Conservation (phyloP, 2,797 vertebrate species). For the Molossus alvarezi region DNA sequence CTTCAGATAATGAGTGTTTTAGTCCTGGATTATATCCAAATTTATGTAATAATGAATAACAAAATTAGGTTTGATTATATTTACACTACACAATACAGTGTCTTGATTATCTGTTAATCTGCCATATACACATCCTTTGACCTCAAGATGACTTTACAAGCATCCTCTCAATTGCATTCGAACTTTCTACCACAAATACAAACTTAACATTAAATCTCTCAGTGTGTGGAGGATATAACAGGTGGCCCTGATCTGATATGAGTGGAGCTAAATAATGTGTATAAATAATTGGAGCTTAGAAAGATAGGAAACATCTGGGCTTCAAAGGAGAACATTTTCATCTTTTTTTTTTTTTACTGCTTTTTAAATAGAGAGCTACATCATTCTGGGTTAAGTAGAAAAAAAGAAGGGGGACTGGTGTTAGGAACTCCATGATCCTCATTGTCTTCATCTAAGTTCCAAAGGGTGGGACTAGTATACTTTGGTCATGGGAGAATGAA, state of each 20-base stretch:
- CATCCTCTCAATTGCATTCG: conserved; percentile 68
- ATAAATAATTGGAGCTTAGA: conserved; percentile 82
- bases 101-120: conserved; percentile 80
- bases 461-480: background rate
- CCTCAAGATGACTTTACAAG: conserved; percentile 75
- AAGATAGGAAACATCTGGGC: conserved; percentile 86
- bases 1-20: conserved; percentile 64
- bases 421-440: conserved; percentile 41
- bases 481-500: conserved; percentile 30
- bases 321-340: conserved; percentile 68
- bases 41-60: conserved; percentile 75
- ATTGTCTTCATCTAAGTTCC: conserved; percentile 29
- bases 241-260: conserved; percentile 83
- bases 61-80: conserved; percentile 79
- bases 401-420: conserved; percentile 8
- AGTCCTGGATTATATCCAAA: conserved; percentile 68
- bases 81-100: conserved; percentile 69
- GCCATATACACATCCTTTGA: conserved; percentile 69
- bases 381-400: conserved; percentile 41
- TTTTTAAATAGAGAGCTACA: conserved; percentile 74
- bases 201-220: conserved; percentile 75
- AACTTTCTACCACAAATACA: conserved; percentile 73
- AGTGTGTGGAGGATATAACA: conserved; percentile 76
- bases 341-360: conserved; percentile 69
- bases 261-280: conserved; percentile 82